Evolutionary conservation across 2,113 vertebrate genomes (phyloP), one percentile per base, ranked within the genome.

Genomic region (Cyrtonyx montezumae): DNA sequence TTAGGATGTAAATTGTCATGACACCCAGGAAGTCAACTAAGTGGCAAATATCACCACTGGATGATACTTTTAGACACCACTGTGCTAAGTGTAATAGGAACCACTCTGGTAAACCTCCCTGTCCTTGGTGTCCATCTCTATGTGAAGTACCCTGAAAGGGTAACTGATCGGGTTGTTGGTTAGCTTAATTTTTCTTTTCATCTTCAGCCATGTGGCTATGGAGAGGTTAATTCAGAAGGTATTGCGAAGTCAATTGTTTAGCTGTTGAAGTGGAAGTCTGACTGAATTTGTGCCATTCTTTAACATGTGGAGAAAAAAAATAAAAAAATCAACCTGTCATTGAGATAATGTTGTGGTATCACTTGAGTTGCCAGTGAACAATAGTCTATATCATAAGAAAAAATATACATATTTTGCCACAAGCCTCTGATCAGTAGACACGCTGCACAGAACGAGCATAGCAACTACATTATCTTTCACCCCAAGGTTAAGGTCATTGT

Each of bases 391-490:
- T 94, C 93, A 93, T 83, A 91, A 45, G 84, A 73, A 96, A 94
- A 95, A 92, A 91, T 76, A 94, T 95, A 93, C 94, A 94, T 94
- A 94, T 90, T 92, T 96, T 82, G 88, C 94, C 86, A 93, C 70
- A 78, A 96, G 86, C 75, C 88, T 96, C 90, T 96, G 96, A 94
- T 97, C 93, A 95, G 96, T 91, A 97, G 91, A 96, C 94, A 92
- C 81, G 79, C 92, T 58, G 71, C 79, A 82, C 65, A 88, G 94
- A 97, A 95, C 71, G 95, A 96, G 92, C 94, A 90, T 87, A 96
- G 94, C 95, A 96, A 97, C 92, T 97, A 94, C 96, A 97, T 97
- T 96, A 97, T 97, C 96, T 97, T 97, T 97, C 97, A 96, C 95
- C 96, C 94, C 23, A 80, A 94, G 97, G 96, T 96, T 91, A 93